A percentile compares a stretch with the other conserved stretches of the same genome.
These are phyloP conservation scores for Lepidurus arcticus DNA, from an alignment of 1,140 invertebrate genomes.

Conservation along the genomic window DNA sequence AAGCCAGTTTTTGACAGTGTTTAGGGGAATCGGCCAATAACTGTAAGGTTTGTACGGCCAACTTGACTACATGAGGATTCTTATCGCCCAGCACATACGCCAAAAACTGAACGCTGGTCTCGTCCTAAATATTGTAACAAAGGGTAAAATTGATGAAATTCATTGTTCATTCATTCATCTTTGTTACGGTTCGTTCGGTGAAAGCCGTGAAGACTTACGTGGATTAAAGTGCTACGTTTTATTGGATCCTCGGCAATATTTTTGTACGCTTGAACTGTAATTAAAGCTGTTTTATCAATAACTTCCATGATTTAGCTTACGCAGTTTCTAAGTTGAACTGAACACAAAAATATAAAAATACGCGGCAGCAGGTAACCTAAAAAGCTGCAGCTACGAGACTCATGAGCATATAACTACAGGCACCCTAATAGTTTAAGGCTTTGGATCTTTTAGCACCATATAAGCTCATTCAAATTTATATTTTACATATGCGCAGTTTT, in stretches of 20 bases:
- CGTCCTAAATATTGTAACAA: slow-evolving; percentile 34
- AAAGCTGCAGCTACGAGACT: neutral
- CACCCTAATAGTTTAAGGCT: neutral
- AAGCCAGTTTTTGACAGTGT: slow-evolving; percentile 36
- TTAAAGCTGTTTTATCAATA: slow-evolving; percentile 36
- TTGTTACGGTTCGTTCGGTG: neutral
- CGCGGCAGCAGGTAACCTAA: neutral
- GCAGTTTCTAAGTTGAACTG: neutral
- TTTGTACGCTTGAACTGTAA: slow-evolving; percentile 38
- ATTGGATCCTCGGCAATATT: slow-evolving; percentile 36
- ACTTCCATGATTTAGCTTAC: slow-evolving; percentile 24
- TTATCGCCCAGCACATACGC: slow-evolving; percentile 39
- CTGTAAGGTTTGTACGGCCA: slow-evolving; percentile 37
- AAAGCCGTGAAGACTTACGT: slow-evolving; percentile 32
- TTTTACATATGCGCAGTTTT: neutral
- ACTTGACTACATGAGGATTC: slow-evolving; percentile 34
- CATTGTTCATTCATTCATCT: neutral
- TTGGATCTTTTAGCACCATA: neutral
- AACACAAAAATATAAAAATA: neutral
- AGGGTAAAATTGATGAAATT: neutral
- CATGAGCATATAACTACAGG: neutral
- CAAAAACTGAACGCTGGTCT: slow-evolving; percentile 38
- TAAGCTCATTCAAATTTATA: no score
- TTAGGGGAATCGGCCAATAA: slow-evolving; percentile 36
- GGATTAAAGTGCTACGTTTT: slow-evolving; percentile 37